These are phyloP conservation scores for Sebastes matsubarae DNA, from an alignment of 2,797 vertebrate genomes.

Conservation along the genomic window DNA sequence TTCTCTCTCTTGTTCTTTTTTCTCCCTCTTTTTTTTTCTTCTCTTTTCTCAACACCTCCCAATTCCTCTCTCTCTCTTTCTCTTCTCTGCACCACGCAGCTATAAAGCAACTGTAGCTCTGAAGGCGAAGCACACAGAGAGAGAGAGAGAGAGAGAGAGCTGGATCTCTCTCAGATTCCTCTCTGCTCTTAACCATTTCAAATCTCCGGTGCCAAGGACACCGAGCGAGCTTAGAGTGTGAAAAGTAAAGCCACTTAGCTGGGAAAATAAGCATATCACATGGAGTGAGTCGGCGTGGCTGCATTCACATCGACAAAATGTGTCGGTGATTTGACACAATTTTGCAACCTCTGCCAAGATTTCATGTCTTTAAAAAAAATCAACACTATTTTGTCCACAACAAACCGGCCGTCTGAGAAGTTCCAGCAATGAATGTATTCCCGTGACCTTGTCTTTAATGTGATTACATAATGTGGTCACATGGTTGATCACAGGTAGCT, in stretches of 20 bases:
- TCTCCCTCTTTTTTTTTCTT: slow-evolving; percentile 25
- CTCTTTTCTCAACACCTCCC: slow-evolving; percentile 59
- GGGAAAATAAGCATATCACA: slow-evolving; percentile 44
- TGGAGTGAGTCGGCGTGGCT: slow-evolving; percentile 45
- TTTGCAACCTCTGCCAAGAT: slow-evolving; percentile 13
- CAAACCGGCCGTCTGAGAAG: not conserved
- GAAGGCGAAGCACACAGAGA: slow-evolving; percentile 36
- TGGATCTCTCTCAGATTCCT: slow-evolving; percentile 53
- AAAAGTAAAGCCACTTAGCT: slow-evolving; percentile 66
- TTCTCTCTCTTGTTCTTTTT: slow-evolving; percentile 37
- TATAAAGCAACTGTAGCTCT: slow-evolving; percentile 62
- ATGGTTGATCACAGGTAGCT: slow-evolving; percentile 25
- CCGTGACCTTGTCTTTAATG: not conserved
- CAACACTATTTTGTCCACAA: slow-evolving; percentile 18
- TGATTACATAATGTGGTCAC: slow-evolving; percentile 24
- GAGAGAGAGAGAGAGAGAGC: slow-evolving; percentile 7
- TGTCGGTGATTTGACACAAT: slow-evolving; percentile 50
- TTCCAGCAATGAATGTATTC: not conserved
- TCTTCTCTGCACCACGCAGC: slow-evolving; percentile 60
- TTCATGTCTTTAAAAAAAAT: not conserved
- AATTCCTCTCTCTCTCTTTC: slow-evolving; percentile 32
- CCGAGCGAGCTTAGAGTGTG: slow-evolving; percentile 49
- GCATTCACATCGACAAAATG: slow-evolving; percentile 36
- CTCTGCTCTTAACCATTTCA: slow-evolving; percentile 61
- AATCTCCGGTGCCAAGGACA: slow-evolving; percentile 64